Conservation (phyloP, 2,797 vertebrate genomes). For the Gymnodraco acuticeps region DNA sequence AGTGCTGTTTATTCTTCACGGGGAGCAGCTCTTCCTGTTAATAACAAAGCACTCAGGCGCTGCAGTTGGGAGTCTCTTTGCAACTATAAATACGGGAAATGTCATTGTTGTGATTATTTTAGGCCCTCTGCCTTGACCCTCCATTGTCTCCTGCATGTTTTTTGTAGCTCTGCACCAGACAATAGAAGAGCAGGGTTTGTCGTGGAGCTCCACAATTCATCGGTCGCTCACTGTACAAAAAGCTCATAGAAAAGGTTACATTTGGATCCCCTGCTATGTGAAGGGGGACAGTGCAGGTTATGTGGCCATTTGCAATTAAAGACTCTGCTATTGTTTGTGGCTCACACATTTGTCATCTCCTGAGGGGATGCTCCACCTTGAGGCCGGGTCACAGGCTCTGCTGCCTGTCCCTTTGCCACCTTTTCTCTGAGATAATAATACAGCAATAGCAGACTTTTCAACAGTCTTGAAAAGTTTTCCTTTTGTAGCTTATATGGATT, state of each 20-base stretch:
- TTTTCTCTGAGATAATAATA: conserved; percentile 67
- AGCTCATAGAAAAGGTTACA: conserved; percentile 64
- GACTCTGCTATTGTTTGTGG: conserved; percentile 54
- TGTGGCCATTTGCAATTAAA: conserved; percentile 23
- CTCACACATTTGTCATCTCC: conserved; percentile 29
- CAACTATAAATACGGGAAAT: conserved; percentile 77
- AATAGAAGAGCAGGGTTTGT: conserved; percentile 56
- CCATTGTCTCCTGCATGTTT: conserved; percentile 72
- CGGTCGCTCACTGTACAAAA: conserved; percentile 49
- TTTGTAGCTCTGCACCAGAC: conserved; percentile 59
- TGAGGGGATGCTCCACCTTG: conserved; percentile 34
- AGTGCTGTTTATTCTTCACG: conserved; percentile 60
- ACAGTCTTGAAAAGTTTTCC: background rate
- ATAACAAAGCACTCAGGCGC: conserved; percentile 62
- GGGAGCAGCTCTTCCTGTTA: conserved; percentile 70
- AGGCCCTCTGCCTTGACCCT: conserved; percentile 59
- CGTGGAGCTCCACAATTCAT: conserved; percentile 55
- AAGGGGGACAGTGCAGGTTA: conserved; percentile 30
- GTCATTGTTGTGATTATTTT: conserved; percentile 80
- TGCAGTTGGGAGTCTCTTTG: conserved; percentile 59
- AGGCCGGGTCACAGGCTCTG: conserved; percentile 33
- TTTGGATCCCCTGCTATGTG: conserved; percentile 52
- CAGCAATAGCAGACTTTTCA: conserved; percentile 23
- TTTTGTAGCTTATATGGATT: background rate
- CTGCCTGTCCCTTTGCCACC: conserved; percentile 42